A percentile compares a stretch with the other conserved stretches of the same genome.
Conservation (phyloP, 2,797 vertebrate genomes). For the Pangasius larnaudii region DNA sequence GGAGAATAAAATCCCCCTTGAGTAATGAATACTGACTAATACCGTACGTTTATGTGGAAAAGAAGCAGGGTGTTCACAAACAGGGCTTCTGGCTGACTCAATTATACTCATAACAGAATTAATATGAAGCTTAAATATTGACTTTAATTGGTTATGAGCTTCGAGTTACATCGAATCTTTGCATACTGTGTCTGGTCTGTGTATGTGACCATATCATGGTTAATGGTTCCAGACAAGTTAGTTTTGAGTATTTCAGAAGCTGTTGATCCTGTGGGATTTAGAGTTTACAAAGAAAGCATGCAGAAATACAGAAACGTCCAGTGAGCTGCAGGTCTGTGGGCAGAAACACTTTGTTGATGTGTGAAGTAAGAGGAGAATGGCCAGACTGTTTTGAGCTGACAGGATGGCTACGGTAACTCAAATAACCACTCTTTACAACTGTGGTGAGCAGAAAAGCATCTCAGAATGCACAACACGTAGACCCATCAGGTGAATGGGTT, state of each 20-base stretch:
- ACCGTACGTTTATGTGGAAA: not conserved
- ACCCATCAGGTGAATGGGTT: not conserved
- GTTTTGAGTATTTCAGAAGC: not conserved
- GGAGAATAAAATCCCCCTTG: constrained; percentile 10
- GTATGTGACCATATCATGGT: not conserved
- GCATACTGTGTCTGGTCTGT: not conserved
- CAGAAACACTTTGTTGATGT: not conserved
- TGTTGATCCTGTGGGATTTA: not conserved
- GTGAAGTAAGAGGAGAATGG: not conserved
- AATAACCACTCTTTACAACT: not conserved
- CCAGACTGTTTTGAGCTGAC: not conserved
- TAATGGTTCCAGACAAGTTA: not conserved
- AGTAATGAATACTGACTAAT: constrained; percentile 33
- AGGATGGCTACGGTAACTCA: not conserved
- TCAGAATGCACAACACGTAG: not conserved
- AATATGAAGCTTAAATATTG: not conserved
- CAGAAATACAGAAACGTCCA: not conserved
- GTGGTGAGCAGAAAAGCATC: not conserved
- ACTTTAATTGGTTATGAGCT: constrained; percentile 4
- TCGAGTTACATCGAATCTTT: not conserved
- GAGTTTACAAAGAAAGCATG: not conserved
- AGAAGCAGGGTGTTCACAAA: not conserved
- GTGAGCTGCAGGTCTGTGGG: not conserved
- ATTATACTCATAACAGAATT: not conserved
- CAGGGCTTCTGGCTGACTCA: not conserved